These are phyloP conservation scores for Mastacembelus armatus DNA, from an alignment of 2,797 vertebrate species.

Conservation along the genomic window DNA sequence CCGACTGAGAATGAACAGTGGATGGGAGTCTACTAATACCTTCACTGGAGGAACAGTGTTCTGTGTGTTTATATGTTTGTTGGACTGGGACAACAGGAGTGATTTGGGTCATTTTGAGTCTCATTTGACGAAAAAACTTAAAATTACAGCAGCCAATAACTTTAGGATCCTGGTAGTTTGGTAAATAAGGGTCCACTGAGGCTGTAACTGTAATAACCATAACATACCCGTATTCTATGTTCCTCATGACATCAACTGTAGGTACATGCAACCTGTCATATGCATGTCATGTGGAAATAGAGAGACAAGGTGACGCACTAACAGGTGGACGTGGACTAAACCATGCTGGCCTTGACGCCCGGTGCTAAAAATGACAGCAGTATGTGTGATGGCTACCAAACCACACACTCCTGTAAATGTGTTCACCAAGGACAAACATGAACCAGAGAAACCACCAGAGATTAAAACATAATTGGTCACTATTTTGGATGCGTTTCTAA, in stretches of 20 bases:
- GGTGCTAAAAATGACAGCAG: conserved; percentile 67
- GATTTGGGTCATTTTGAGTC: background rate
- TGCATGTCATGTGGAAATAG: conserved; percentile 37
- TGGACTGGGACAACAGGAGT: background rate
- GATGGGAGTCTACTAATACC: conserved; percentile 3
- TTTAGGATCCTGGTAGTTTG: background rate
- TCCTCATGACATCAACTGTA: conserved; percentile 23
- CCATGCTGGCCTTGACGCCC: conserved; percentile 33
- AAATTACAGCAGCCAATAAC: background rate
- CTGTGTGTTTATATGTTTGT: background rate
- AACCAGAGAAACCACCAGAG: conserved; percentile 2
- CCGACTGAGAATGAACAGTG: too few relatives aligned
- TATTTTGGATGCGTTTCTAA: background rate
- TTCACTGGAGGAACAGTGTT: background rate
- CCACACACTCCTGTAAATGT: conserved; percentile 8
- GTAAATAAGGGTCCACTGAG: background rate
- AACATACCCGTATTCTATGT: background rate
- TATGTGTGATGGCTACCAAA: conserved; percentile 23
- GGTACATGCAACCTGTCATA: conserved; percentile 24
- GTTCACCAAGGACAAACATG: background rate
- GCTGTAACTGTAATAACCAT: background rate
- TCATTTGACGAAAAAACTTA: background rate
- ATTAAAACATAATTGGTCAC: background rate
- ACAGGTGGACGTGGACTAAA: conserved; percentile 50
- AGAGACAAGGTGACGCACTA: conserved; percentile 47